Evolutionary conservation across 2,888 invertebrate species (phyloP).

Genomic region (Gastracanthus pulcherrimus): DNA sequence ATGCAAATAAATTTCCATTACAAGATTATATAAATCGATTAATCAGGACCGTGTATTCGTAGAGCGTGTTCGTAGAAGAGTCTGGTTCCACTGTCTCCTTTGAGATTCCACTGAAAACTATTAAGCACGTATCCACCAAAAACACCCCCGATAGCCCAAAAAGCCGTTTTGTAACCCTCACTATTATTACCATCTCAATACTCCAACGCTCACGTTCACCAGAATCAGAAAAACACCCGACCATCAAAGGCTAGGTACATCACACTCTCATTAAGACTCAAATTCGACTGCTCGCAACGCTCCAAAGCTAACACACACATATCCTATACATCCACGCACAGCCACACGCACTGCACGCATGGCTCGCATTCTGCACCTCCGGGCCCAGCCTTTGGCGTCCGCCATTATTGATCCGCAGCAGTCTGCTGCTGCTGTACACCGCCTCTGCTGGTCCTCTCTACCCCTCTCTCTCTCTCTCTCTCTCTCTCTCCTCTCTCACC

Average conservation of each 20-base stretch:
- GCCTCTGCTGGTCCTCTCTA: no score
- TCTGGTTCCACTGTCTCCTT: no score
- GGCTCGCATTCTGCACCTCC: neutral
- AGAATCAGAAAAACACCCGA: neutral
- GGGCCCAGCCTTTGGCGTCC: conserved; percentile 6
- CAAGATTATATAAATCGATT: no score
- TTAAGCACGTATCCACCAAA: no score
- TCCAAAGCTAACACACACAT: neutral
- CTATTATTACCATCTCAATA: no score
- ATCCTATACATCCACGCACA: neutral
- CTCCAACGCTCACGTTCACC: neutral
- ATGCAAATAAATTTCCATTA: no score
- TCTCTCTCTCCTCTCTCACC: neutral
- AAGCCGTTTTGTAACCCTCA: no score
- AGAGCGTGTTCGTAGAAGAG: no score
- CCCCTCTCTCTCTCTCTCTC: neutral
- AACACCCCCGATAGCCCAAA: no score
- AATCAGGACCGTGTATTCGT: no score
- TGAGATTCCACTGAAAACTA: no score
- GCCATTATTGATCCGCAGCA: conserved; percentile 48
- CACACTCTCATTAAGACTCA: neutral
- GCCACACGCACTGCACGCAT: neutral
- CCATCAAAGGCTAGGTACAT: neutral
- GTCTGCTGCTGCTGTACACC: no score
- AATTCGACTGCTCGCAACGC: neutral